Percentiles rank a stretch among this genome's conserved stretches.
These are phyloP conservation scores for Diuraphis noxia DNA, from an alignment of 1,140 invertebrate species.

Conservation along the genomic window DNA sequence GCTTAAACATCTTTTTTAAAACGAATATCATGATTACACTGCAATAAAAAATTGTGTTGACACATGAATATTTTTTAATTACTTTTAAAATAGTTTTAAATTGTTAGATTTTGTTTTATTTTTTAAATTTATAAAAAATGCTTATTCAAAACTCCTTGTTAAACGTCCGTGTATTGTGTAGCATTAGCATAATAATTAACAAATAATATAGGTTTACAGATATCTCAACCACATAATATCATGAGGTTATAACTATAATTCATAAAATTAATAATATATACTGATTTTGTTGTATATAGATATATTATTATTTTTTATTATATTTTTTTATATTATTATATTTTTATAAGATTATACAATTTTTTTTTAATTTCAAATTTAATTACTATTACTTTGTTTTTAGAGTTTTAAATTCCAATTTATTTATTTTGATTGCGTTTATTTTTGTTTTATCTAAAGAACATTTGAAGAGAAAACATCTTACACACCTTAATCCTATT, in stretches of 20 bases:
- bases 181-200: background rate
- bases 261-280: slow-evolving; percentile 8
- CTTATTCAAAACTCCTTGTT: no score
- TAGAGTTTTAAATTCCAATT: slow-evolving; percentile 3
- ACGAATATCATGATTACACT: background rate
- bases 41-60: background rate
- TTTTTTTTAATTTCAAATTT: slow-evolving; percentile 2
- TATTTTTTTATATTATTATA: background rate
- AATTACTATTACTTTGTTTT: slow-evolving; percentile 9
- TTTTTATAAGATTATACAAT: background rate
- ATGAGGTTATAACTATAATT: background rate
- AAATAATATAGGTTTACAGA: background rate
- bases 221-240: no score
- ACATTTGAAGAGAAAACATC: slow-evolving; percentile 14
- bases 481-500: slow-evolving; percentile 2
- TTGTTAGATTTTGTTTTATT: background rate
- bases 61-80: background rate
- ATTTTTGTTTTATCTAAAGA: slow-evolving; percentile 7
- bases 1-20: background rate
- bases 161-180: background rate
- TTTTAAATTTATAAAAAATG: no score
- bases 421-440: no score
- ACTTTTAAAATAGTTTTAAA: background rate
- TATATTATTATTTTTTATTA: background rate
- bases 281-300: background rate